Base-by-base conservation (phyloP, 2,888 invertebrate species). In the Magallana nippona region DNA sequence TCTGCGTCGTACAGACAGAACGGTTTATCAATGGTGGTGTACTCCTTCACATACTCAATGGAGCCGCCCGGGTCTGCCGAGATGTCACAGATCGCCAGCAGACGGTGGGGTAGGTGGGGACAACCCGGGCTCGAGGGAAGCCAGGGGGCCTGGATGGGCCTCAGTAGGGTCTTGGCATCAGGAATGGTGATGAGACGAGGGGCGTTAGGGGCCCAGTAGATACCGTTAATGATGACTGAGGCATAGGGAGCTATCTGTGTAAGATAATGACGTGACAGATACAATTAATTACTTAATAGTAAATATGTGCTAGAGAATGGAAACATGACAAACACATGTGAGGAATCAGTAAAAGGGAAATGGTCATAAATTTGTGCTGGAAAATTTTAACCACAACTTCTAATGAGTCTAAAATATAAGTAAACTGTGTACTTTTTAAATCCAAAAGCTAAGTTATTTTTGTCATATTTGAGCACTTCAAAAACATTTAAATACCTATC, bases 1-100 rank as follows among this genome's bases (percentile, higher is more conserved):
- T 99, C 98, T 10, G 99, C 99, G 93, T 99, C 99, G 93, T 99
- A 99, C n/a, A 99, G 96, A 93, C 98, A 98, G 95, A 99, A 99
- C 0, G 99, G 99, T 2, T 98, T 98, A 93, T 99, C 99, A 85
- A 99, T 99, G 0, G 99, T 99, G 0, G 99, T 99, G 94, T 99
- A 99, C 93, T 99, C 99, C 92, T 98, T 98, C 99, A 99, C 99
- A 93, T 99, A 99, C 94, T 99, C 99, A 84, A 99, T 98, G 62
- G 98, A 98, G 83, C 98, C 98, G 0, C 99, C 99, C 0, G 99
- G 99, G 95, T 99, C 99, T 0, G 99, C 99, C 0, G 98, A 98
- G 92, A 99, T 99, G 94, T 99, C 99, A 94, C 99, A 99, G 91
- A 99, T 98, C 3, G 95, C 95, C 87, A 99, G 95, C 96, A 99